phyloP scores from a whole-genome alignment of 2,888 invertebrate species.

The Acholoe squamosa region DNA sequence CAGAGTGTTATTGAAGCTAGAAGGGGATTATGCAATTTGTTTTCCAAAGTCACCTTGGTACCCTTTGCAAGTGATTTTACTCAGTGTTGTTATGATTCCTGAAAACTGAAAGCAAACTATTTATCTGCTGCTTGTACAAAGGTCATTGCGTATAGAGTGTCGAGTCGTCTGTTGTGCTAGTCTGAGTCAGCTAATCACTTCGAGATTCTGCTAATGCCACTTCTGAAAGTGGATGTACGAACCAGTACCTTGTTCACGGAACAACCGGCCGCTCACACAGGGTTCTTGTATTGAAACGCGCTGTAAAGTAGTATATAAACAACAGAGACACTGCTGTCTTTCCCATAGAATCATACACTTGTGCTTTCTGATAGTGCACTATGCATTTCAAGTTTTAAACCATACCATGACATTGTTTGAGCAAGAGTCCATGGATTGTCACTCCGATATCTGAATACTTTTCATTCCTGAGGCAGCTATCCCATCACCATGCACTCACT shows the following conservation, averaged over 20 bases:
- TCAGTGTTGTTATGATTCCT: neutral
- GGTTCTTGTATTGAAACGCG: too few species aligned
- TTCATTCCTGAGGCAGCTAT: conserved; percentile 16
- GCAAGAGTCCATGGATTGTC: neutral
- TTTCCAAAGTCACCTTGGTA: neutral
- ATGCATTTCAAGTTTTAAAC: too few species aligned
- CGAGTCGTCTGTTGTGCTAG: neutral
- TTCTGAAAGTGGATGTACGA: neutral
- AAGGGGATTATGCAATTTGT: conserved; percentile 12
- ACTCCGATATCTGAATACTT: neutral
- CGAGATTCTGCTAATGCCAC: neutral
- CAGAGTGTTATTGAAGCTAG: neutral
- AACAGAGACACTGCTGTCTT: too few species aligned
- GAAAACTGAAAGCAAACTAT: neutral
- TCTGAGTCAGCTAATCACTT: neutral
- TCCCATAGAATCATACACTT: too few species aligned
- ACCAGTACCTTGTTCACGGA: neutral
- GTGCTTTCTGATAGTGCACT: too few species aligned
- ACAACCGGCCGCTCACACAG: too few species aligned
- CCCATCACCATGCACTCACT: neutral
- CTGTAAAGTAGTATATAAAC: too few species aligned
- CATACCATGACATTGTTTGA: too few species aligned
- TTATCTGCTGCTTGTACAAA: neutral
- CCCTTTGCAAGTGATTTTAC: neutral
- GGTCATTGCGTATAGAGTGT: neutral